Evolutionary conservation across 2,888 invertebrate genomes (phyloP).

Genomic region (Lordiphosa fenestrarum): DNA sequence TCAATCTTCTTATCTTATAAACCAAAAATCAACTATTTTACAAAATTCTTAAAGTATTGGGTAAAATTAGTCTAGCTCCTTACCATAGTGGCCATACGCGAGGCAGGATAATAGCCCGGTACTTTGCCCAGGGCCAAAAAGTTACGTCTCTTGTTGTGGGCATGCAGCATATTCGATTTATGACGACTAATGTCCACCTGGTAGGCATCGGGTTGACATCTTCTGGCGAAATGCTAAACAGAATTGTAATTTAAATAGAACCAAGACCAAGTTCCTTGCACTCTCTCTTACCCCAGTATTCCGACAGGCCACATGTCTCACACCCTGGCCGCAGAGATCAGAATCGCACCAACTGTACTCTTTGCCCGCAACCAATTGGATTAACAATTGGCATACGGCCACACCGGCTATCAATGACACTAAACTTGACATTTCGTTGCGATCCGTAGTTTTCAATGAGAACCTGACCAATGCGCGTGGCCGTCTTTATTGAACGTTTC

Average conservation of each 20-base stretch:
- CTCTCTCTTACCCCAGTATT: constrained; percentile 72
- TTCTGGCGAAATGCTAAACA: constrained; percentile 64
- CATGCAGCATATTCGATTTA: constrained; percentile 69
- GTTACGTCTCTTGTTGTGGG: constrained; percentile 78
- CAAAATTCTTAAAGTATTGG: no score
- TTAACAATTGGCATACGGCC: constrained; percentile 44
- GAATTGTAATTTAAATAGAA: background rate
- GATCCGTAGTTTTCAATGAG: constrained; percentile 33
- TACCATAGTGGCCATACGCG: constrained; percentile 79
- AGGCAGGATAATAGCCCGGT: constrained; percentile 78
- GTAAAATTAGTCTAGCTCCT: no score
- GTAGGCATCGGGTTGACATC: constrained; percentile 73
- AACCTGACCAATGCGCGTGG: constrained; percentile 58
- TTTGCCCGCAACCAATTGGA: constrained; percentile 35
- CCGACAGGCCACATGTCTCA: constrained; percentile 74
- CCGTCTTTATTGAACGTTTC: constrained; percentile 74
- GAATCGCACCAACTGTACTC: constrained; percentile 75
- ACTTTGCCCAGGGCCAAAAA: constrained; percentile 77
- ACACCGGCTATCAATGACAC: constrained; percentile 32
- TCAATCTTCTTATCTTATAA: no score
- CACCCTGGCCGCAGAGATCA: constrained; percentile 57
- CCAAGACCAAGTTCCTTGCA: background rate
- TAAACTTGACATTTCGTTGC: constrained; percentile 39
- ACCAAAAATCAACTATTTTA: no score
- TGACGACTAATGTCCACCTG: constrained; percentile 69